These are phyloP conservation scores for Prunella fulvescens DNA, from an alignment of 2,113 vertebrate species.

Conservation along the genomic window DNA sequence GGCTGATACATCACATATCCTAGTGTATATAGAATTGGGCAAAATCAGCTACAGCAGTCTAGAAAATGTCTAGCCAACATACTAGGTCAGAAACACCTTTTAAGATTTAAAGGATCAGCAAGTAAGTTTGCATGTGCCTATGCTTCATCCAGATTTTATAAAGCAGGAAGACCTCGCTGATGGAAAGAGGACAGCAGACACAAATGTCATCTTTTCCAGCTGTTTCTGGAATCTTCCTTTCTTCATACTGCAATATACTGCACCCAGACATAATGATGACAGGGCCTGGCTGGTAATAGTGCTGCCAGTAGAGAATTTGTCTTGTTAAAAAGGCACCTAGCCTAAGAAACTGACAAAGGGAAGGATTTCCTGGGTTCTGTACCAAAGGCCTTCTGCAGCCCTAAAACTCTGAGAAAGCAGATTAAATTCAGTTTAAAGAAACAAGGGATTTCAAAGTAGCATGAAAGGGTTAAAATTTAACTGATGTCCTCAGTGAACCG, in stretches of 20 bases:
- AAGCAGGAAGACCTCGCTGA: background rate
- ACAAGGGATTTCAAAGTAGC: background rate
- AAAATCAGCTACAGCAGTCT: background rate
- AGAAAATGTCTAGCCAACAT: background rate
- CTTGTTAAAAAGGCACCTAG: background rate
- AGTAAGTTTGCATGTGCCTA: background rate
- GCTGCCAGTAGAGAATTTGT: background rate
- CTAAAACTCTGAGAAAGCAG: background rate
- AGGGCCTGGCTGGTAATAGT: background rate
- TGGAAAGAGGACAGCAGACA: background rate
- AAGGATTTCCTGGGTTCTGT: background rate
- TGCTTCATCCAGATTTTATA: background rate
- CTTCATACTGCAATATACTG: background rate
- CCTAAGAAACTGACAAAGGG: background rate
- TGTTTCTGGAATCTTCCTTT: background rate
- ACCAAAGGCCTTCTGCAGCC: background rate
- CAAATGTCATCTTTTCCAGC: background rate
- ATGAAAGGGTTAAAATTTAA: constrained; percentile 39
- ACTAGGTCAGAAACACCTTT: background rate
- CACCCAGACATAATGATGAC: background rate
- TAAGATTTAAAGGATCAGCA: background rate
- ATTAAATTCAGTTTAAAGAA: background rate
- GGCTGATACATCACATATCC: background rate
- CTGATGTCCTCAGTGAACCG: background rate
- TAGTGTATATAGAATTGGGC: rapidly evolving